Evolutionary conservation across 2,113 vertebrate species (phyloP), one percentile per base, ranked within the genome.

Genomic region (Zapus hudsonius): DNA sequence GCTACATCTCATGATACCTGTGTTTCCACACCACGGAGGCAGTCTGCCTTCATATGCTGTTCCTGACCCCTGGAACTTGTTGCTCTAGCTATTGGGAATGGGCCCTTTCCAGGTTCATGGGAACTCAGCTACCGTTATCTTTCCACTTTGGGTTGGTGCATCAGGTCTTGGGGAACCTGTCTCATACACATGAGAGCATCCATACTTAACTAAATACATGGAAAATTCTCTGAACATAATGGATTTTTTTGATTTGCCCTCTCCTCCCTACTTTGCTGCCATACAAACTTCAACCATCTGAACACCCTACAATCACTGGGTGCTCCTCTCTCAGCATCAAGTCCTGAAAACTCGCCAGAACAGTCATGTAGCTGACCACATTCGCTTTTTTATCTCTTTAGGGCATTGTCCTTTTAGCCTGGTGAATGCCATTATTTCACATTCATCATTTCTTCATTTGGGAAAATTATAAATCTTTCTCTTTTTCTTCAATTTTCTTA

Each of bases 261-360:
- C 57, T 84, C 22, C 44, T 95, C 17, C 84, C 22, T 36, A 1
- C 3, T 47, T 82, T 36, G 52, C 84, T 40, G n/a, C 25, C 42
- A 31, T 63, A 0, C 25, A 57, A 10, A 25, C 23, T 1, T 13
- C 27, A 9, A 19, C 8, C 36, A 22, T 76, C 27, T 40, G 13
- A 81, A 27, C 38, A n/a, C 17, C n/a, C 10, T 81, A 23, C 0
- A 72, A 8, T 38, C 15, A 16, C 7, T 57, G 76, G 16, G 27
- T 38, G 75, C 86, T 40, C 8, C 6, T 13, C 2, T 76, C 15
- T 52, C 22, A 36, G 1, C 0, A 25, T 8, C 0, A 1, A 64
- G 80, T 5, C n/a, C 87, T 72, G 55, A 47, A 85, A 29, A 38
- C 29, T 42, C 64, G 78, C 76, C 2, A 31, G 29, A 40, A 47